Conservation (phyloP, 2,113 vertebrate species). For the Prunella fulvescens region DNA sequence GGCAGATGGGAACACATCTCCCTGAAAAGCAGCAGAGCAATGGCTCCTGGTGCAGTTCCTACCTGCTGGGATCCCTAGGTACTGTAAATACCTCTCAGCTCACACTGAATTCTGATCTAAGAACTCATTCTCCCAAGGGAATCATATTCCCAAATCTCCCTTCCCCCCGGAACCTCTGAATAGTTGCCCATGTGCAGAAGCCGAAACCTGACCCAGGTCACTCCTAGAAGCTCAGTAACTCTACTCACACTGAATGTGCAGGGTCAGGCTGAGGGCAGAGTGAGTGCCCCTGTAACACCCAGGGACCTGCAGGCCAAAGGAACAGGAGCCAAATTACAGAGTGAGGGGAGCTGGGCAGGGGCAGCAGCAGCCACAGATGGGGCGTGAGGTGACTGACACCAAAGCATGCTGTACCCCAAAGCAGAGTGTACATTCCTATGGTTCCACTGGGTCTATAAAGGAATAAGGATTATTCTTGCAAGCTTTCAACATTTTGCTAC, state of each 20-base stretch:
- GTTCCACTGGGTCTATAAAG: background rate
- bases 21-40: background rate
- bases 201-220: conserved; percentile 6
- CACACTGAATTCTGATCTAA: background rate
- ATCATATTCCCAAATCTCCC: background rate
- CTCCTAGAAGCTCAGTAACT: background rate
- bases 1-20: background rate
- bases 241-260: background rate
- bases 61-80: background rate
- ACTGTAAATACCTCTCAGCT: background rate
- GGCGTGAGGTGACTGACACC: accelerated
- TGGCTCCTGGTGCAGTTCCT: background rate
- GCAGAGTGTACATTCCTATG: accelerated
- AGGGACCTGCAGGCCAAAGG: background rate
- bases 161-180: background rate
- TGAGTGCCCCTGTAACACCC: background rate
- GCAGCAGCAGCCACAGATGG: background rate
- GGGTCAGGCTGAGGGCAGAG: background rate
- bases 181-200: background rate
- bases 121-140: background rate
- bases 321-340: background rate
- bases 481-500: background rate
- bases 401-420: accelerated
- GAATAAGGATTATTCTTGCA: background rate
- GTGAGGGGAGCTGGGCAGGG: background rate